Evolutionary conservation across 2,113 vertebrate genomes (phyloP), one percentile per base, ranked within the genome.

Genomic region (Eurystomus gularis): DNA sequence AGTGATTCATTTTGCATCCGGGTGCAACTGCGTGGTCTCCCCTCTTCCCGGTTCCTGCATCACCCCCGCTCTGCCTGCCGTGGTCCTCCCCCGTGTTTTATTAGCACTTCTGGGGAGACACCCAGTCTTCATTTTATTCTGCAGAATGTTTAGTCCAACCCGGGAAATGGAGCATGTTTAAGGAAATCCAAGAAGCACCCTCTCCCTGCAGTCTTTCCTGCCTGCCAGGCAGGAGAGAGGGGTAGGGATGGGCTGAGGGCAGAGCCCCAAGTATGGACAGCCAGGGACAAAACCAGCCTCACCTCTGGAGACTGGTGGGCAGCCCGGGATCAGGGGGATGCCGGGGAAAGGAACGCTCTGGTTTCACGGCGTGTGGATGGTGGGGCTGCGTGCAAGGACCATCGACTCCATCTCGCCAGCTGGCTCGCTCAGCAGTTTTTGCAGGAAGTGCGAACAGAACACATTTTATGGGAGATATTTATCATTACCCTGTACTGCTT

Each of bases 381-480:
- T 3, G 26, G 85, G 80, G 86, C 90, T 83, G 68, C 10, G 60
- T 79, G 81, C 90, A 71, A 57, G 81, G 82, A 49, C 72, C 6
- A 2, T 21, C 8, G 6, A 33, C 80, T 97, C 83, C 42, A 19
- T 88, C 69, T 96, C n/a, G 1, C 96, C 96, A 96, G 95, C 96
- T 97, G 96, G 95, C 84, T 96, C 92, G 2, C 77, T 96, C 96
- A 93, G 90, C 92, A 96, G 88, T 95, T 96, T 91, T 88, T n/a
- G 6, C 95, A 94, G 94, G 95, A 97, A 96, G 94, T 94, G 95
- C 94, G 90, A 96, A 95, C 90, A 95, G 95, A 95, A 95, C 88
- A 89, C 92, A 84, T 94, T 95, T 93, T 86, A 93, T 94, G 73
- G 95, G 90, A 95, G 96, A 92, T 96, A 96, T 88, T 96, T 97